phyloP scores from a whole-genome alignment of 2,888 invertebrate genomes.

The Schizotus pectinicornis region DNA sequence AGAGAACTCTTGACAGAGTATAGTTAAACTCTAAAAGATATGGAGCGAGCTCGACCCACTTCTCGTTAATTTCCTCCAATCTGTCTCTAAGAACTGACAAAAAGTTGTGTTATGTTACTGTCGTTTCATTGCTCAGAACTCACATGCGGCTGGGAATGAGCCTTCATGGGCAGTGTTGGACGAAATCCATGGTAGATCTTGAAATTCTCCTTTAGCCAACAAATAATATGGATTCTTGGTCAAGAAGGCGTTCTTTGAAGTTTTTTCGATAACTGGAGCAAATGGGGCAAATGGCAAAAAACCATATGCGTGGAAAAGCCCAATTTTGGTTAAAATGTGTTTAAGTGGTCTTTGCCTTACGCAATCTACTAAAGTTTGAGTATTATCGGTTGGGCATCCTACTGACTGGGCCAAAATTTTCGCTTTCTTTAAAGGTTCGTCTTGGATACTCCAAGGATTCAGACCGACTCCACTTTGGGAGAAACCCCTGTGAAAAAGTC shows the following conservation, averaged over 20 bases:
- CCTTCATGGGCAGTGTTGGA: slow-evolving; percentile 51
- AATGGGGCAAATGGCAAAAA: slow-evolving; percentile 38
- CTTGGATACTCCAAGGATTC: slow-evolving; percentile 42
- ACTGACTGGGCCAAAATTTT: slow-evolving; percentile 39
- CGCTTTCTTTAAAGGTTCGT: slow-evolving; percentile 40
- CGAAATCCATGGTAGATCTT: slow-evolving; percentile 50
- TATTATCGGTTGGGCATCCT: slow-evolving; percentile 43
- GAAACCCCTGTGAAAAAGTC: slow-evolving; percentile 49
- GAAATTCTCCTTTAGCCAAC: slow-evolving; percentile 45
- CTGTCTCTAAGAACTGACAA: slow-evolving; percentile 2
- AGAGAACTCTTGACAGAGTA: slow-evolving; percentile 20
- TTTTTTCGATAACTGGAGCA: slow-evolving; percentile 46
- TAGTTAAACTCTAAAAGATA: slow-evolving; percentile 34
- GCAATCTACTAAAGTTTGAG: slow-evolving; percentile 44
- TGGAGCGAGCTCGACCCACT: slow-evolving; percentile 34
- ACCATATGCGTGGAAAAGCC: slow-evolving; percentile 13
- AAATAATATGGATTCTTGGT: slow-evolving; percentile 47
- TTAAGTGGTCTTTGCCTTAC: slow-evolving; percentile 42
- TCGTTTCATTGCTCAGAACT: slow-evolving; percentile 17
- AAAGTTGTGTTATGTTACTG: neutral
- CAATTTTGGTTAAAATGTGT: slow-evolving; percentile 35
- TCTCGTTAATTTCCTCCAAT: slow-evolving; percentile 21
- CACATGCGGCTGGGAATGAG: slow-evolving; percentile 48
- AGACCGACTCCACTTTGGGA: slow-evolving; percentile 50
- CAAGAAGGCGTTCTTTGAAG: slow-evolving; percentile 40